A percentile compares a stretch with the other conserved stretches of the same genome.
These are phyloP conservation scores for Arizona elegans DNA, from an alignment of 2,113 vertebrate species.

Conservation along the genomic window DNA sequence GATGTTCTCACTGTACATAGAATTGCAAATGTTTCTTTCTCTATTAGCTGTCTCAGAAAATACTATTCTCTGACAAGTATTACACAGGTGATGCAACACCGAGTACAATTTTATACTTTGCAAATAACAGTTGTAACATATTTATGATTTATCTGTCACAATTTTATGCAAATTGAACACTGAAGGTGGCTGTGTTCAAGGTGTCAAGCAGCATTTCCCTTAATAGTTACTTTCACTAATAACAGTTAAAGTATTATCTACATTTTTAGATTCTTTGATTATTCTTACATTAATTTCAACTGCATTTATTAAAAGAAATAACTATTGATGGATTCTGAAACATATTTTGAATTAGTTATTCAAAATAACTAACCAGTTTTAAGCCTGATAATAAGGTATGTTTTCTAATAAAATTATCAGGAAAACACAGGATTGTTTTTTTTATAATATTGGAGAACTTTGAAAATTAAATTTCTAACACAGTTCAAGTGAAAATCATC, in stretches of 20 bases:
- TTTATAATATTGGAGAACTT: not conserved
- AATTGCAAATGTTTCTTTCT: not conserved
- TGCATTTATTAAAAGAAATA: not conserved
- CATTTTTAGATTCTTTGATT: not conserved
- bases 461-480: not conserved
- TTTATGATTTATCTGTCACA: not conserved
- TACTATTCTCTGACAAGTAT: not conserved
- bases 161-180: not conserved
- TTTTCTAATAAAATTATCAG: not conserved
- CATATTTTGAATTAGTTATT: not conserved
- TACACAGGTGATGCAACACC: not conserved
- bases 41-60: not conserved
- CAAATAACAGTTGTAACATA: not conserved
- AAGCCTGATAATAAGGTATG: not conserved
- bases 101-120: not conserved
- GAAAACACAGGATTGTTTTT: not conserved
- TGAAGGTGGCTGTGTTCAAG: not conserved
- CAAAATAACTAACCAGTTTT: not conserved
- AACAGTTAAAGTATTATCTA: not conserved
- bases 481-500: too few species aligned
- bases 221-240: not conserved
- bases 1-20: not conserved
- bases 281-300: not conserved
- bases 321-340: not conserved
- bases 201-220: not conserved